These are phyloP conservation scores for Cylloceria caligata DNA, from an alignment of 2,888 invertebrate genomes.

Conservation along the genomic window DNA sequence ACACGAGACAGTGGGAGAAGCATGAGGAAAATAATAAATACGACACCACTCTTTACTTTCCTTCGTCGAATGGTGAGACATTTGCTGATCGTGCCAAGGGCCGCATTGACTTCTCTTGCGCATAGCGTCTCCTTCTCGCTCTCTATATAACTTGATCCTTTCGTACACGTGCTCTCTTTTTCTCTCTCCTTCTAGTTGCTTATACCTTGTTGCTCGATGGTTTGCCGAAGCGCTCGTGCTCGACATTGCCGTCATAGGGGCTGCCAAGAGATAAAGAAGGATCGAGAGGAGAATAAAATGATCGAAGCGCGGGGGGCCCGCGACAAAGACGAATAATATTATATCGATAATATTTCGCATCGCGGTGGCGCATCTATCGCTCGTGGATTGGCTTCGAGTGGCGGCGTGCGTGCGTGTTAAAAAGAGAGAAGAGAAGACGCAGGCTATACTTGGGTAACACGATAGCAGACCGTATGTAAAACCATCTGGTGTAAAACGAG, in stretches of 20 bases:
- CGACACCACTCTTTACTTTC: slow-evolving; percentile 60
- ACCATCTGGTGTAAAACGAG: slow-evolving; percentile 84
- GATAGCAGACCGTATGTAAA: slow-evolving; percentile 83
- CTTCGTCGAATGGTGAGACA: slow-evolving; percentile 39
- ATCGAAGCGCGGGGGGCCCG: slow-evolving; percentile 67
- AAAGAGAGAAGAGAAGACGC: slow-evolving; percentile 45
- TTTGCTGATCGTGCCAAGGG: slow-evolving; percentile 54
- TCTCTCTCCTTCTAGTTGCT: slow-evolving; percentile 34
- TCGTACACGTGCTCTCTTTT: slow-evolving; percentile 1
- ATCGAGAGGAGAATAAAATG: slow-evolving; percentile 60
- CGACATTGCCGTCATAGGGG: slow-evolving; percentile 53
- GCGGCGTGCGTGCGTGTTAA: slow-evolving; percentile 63
- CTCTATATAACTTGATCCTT: slow-evolving; percentile 52
- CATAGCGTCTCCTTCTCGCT: slow-evolving; percentile 43
- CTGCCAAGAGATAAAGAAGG: slow-evolving; percentile 48
- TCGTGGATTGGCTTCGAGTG: slow-evolving; percentile 72
- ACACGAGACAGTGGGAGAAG: slow-evolving; percentile 46
- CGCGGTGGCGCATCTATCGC: slow-evolving; percentile 70
- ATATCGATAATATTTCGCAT: slow-evolving; percentile 77
- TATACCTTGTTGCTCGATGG: slow-evolving; percentile 44
- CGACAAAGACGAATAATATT: slow-evolving; percentile 77
- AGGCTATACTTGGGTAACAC: slow-evolving; percentile 78
- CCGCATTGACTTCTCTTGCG: slow-evolving; percentile 27
- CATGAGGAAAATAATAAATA: slow-evolving; percentile 61
- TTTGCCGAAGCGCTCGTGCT: slow-evolving; percentile 66